phyloP scores from a whole-genome alignment of 2,888 invertebrate genomes.

The Arctia plantaginis region DNA sequence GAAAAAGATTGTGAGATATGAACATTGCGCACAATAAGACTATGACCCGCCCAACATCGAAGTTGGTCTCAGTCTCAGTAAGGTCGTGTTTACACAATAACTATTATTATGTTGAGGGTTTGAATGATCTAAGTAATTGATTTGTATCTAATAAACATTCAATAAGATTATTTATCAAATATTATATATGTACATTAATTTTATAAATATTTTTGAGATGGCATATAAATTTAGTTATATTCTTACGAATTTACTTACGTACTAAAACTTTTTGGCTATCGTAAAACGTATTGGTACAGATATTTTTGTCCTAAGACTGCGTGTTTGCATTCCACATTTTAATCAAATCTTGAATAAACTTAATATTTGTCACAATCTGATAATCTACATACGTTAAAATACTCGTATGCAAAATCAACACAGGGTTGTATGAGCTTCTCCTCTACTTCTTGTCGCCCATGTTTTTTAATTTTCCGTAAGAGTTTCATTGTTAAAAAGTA shows the following conservation, averaged over 20 bases:
- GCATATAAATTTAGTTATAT: neutral
- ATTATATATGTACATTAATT: neutral
- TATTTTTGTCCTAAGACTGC: neutral
- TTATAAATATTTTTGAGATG: too few species aligned
- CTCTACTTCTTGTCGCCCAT: neutral
- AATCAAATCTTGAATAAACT: too few species aligned
- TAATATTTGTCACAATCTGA: neutral
- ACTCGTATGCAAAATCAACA: neutral
- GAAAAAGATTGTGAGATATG: conserved; percentile 19
- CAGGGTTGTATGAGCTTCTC: neutral
- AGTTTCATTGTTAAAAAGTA: too few species aligned
- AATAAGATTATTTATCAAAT: neutral
- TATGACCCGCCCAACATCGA: conserved; percentile 25
- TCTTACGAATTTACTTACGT: too few species aligned
- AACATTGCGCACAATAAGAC: conserved; percentile 9
- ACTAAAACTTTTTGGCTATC: too few species aligned
- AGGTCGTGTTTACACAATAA: conserved; percentile 33
- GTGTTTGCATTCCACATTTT: too few species aligned
- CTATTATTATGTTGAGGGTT: neutral
- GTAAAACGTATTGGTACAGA: neutral
- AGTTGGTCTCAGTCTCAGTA: conserved; percentile 40
- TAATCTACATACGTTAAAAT: neutral
- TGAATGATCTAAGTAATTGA: neutral
- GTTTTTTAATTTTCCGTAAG: neutral
- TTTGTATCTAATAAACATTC: neutral